A percentile compares a stretch with the other conserved stretches of the same genome.
phyloP scores from a whole-genome alignment of 2,113 vertebrate species.

The Neolamprologus ventralis region DNA sequence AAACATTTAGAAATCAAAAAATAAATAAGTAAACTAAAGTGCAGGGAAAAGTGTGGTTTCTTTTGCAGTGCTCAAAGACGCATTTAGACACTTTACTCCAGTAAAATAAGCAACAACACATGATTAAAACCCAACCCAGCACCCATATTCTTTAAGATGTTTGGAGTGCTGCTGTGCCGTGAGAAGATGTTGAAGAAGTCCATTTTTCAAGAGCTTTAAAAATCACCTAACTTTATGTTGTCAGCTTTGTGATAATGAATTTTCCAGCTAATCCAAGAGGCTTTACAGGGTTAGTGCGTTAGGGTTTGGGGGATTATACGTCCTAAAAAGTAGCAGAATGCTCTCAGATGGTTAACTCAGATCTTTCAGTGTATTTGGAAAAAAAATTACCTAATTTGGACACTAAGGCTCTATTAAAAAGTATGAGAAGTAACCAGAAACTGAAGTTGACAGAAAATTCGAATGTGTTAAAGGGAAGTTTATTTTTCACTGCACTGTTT shows the following conservation, averaged over 20 bases:
- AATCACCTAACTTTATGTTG: background rate
- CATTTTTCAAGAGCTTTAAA: background rate
- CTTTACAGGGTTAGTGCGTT: background rate
- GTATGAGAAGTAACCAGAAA: background rate
- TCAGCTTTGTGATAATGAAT: background rate
- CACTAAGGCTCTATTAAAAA: background rate
- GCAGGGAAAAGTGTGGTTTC: background rate
- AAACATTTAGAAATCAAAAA: background rate
- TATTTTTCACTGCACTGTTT: background rate
- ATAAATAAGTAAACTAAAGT: background rate
- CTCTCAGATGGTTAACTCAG: background rate
- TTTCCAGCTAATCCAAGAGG: background rate
- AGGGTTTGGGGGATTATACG: background rate
- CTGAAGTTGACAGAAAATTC: background rate
- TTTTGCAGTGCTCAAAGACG: background rate
- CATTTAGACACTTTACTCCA: background rate
- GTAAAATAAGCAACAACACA: background rate
- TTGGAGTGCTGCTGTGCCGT: background rate
- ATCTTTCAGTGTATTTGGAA: background rate
- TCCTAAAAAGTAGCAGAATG: background rate
- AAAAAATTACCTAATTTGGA: background rate
- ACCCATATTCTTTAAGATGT: background rate
- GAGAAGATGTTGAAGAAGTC: background rate
- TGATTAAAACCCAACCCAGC: background rate
- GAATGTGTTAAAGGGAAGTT: rapidly evolving